Evolutionary conservation across 2,113 vertebrate species (phyloP).

Genomic region (Physeter macrocephalus): DNA sequence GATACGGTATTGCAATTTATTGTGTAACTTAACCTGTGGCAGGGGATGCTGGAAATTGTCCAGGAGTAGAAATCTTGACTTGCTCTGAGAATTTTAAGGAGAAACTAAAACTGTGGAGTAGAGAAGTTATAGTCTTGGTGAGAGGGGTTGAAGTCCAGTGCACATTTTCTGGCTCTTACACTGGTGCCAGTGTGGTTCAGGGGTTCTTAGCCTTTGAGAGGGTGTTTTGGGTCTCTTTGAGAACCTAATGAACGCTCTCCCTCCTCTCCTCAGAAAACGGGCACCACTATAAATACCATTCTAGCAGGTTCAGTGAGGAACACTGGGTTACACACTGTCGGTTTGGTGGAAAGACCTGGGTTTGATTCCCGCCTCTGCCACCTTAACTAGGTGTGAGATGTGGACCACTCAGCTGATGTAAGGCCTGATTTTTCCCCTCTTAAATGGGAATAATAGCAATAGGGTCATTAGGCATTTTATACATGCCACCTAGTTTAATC

Average conservation of each 20-base stretch:
- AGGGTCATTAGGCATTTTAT: background rate
- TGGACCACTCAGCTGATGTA: background rate
- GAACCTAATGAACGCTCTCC: background rate
- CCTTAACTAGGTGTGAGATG: background rate
- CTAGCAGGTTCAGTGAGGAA: background rate
- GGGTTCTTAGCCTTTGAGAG: background rate
- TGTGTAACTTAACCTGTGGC: constrained; percentile 12
- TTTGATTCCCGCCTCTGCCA: background rate
- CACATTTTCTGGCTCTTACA: background rate
- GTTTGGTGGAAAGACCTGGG: background rate
- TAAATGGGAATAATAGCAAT: background rate
- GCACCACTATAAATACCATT: background rate
- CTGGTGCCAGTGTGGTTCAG: background rate
- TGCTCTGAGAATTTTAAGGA: constrained; percentile 16
- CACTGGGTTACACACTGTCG: background rate
- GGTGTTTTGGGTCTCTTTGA: background rate
- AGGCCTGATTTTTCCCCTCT: background rate
- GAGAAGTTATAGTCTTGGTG: background rate
- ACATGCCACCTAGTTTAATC: background rate
- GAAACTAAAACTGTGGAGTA: background rate
- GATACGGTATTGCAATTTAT: background rate
- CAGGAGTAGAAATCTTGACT: constrained; percentile 26
- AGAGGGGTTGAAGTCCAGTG: background rate
- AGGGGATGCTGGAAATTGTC: background rate
- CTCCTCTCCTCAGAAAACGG: background rate